Evolutionary conservation across 2,888 invertebrate species (phyloP).

Genomic region (Cryptus viduatorius): DNA sequence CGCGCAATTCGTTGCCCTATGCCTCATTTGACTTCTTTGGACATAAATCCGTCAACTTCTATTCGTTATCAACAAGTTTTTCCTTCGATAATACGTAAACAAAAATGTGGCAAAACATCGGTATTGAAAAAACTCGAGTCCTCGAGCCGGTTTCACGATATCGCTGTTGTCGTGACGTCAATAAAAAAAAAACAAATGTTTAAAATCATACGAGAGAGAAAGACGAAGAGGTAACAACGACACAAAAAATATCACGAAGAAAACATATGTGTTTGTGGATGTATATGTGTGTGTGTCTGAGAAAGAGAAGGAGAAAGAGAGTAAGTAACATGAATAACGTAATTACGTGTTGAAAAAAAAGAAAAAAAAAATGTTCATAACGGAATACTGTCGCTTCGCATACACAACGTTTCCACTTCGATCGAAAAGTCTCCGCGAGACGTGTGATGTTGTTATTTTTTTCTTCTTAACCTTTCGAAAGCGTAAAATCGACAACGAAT

Average conservation of each 20-base stretch:
- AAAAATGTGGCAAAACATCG: neutral
- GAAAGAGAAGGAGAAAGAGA: slow-evolving; percentile 24
- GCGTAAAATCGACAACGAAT: slow-evolving; percentile 47
- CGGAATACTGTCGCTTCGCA: slow-evolving; percentile 66
- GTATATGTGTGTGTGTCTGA: neutral
- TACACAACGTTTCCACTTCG: slow-evolving; percentile 39
- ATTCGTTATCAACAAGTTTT: slow-evolving; percentile 10
- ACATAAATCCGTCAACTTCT: slow-evolving; percentile 28
- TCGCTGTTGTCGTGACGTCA: slow-evolving; percentile 10
- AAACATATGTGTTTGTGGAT: neutral
- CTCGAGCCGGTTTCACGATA: neutral
- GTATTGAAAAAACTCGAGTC: neutral
- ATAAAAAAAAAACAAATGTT: slow-evolving; percentile 14
- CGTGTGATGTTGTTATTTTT: slow-evolving; percentile 17
- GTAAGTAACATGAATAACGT: slow-evolving; percentile 44
- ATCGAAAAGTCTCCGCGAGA: slow-evolving; percentile 14
- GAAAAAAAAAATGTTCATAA: slow-evolving; percentile 56
- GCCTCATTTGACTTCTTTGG: slow-evolving; percentile 60
- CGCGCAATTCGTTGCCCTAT: slow-evolving; percentile 18
- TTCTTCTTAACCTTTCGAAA: slow-evolving; percentile 23
- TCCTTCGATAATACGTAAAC: slow-evolving; percentile 8
- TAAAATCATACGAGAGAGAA: slow-evolving; percentile 17
- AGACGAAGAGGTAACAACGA: slow-evolving; percentile 5
- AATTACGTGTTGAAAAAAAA: slow-evolving; percentile 13
- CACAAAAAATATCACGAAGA: slow-evolving; percentile 24